phyloP scores from a whole-genome alignment of 1,140 invertebrate species.

The Acromyrmex heyeri region DNA sequence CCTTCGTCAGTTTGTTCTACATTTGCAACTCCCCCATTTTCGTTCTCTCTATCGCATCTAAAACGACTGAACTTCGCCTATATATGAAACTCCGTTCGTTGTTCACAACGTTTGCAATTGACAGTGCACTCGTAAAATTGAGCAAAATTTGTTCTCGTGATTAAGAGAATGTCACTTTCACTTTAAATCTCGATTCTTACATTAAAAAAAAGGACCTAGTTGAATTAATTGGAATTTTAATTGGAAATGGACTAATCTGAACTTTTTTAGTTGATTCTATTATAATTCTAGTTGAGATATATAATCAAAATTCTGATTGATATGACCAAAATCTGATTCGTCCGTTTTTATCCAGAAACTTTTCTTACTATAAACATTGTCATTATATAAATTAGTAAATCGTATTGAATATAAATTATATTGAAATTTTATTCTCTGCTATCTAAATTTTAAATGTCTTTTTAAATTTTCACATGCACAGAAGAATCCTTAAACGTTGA shows the following conservation, averaged over 20 bases:
- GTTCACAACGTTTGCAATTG: background rate
- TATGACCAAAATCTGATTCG: no score
- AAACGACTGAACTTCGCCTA: slow-evolving; percentile 34
- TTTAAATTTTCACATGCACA: no score
- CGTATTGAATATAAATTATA: background rate
- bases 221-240: no score
- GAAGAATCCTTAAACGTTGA: no score
- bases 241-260: no score
- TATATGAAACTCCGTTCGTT: slow-evolving; percentile 26
- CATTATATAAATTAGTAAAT: background rate
- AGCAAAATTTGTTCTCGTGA: background rate
- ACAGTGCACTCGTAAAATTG: slow-evolving; percentile 27
- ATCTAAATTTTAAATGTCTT: background rate
- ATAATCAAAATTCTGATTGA: no score
- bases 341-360: no score
- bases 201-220: no score
- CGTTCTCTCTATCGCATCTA: slow-evolving; percentile 2
- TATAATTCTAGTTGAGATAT: no score
- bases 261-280: no score
- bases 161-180: slow-evolving; percentile 1
- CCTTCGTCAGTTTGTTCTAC: slow-evolving; percentile 43
- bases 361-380: background rate
- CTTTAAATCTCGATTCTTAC: background rate
- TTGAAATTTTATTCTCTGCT: background rate
- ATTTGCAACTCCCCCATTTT: slow-evolving; percentile 46